These are phyloP conservation scores for Lates japonicus DNA, from an alignment of 2,797 vertebrate genomes.

Conservation along the genomic window DNA sequence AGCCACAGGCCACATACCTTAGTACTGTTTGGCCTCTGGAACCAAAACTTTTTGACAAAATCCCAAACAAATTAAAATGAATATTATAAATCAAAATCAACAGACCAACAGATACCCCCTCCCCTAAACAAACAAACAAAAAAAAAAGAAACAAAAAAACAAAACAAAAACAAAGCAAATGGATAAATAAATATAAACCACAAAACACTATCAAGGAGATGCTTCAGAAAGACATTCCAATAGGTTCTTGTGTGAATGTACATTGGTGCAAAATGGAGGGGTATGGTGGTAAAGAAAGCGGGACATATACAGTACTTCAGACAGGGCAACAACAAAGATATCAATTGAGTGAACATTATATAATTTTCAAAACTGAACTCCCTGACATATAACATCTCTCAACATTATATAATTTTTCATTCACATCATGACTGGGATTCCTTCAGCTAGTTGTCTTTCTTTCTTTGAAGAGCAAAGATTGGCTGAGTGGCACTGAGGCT, in stretches of 20 bases:
- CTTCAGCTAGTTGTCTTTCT: slow-evolving; percentile 47
- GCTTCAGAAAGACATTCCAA: slow-evolving; percentile 66
- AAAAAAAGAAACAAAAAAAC: slow-evolving; percentile 60
- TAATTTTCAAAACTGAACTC: slow-evolving; percentile 77
- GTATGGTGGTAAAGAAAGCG: slow-evolving; percentile 55
- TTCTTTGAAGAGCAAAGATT: slow-evolving; percentile 44
- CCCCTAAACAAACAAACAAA: slow-evolving; percentile 59
- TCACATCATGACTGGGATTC: slow-evolving; percentile 77
- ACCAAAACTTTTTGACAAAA: slow-evolving; percentile 60
- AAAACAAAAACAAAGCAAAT: slow-evolving; percentile 66
- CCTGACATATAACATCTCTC: slow-evolving; percentile 81
- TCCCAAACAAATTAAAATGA: slow-evolving; percentile 58
- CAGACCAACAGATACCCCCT: slow-evolving; percentile 49
- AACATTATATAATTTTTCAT: slow-evolving; percentile 75
- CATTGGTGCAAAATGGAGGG: slow-evolving; percentile 62
- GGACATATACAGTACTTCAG: slow-evolving; percentile 81
- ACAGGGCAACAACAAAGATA: slow-evolving; percentile 81
- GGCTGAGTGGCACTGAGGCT: slow-evolving; percentile 39
- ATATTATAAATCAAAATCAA: slow-evolving; percentile 58
- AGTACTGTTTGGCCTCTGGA: slow-evolving; percentile 69
- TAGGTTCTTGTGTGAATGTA: slow-evolving; percentile 77
- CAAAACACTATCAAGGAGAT: slow-evolving; percentile 69
- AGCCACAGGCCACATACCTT: slow-evolving; percentile 78
- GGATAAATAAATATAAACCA: slow-evolving; percentile 72
- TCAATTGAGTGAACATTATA: slow-evolving; percentile 76